Base-by-base conservation (phyloP, 2,888 invertebrate genomes). In the Entomobrya multifasciata region DNA sequence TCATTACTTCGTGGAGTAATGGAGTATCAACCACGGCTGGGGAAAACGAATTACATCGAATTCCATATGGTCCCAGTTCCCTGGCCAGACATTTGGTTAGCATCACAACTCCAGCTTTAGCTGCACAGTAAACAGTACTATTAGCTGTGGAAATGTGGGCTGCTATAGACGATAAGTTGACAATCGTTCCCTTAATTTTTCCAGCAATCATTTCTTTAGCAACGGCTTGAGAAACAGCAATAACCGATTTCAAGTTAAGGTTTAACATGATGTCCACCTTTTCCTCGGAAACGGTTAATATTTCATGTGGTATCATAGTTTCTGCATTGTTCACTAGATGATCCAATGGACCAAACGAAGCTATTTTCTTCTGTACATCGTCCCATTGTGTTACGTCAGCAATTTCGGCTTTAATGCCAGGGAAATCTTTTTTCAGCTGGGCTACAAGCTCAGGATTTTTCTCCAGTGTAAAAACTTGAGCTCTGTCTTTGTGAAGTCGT, bases 301-400 rank as follows among this genome's bases (percentile, higher is more conserved):
- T 67, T 1, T 11, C 20, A 8, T 52, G 36, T 17, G 15, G 30
- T 1, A 15, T 20, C 5, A 30, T 62, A 22, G 84, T 52, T 30
- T 80, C 87, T 22, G 87, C 87, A 17, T 72, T 81, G 20, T 81
- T 81, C 10, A 81, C 57, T 25, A 84, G 57, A 30, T 84, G 67
- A n/a, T 84, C 84, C 15, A 84, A 13, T 2, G 57, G 67, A 13
- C 84, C 84, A 65, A 84, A 77, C 15, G 11, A 1, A 3, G 65
- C 36, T 13, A 84, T 55, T 13, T 57, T 6, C 41, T 77, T 44
- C n/a, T 70, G 65, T 0, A 65, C 65, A 13, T 30, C 25, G 8
- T 65, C 49, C 83, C 83, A 83, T 4, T 67, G n/a, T 8, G 76
- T 22, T 4, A 83, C 8, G 25, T 83, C 76, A 17, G 36, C 83